These are phyloP conservation scores for Camponotus pennsylvanicus DNA, from an alignment of 1,140 invertebrate genomes.

Conservation along the genomic window DNA sequence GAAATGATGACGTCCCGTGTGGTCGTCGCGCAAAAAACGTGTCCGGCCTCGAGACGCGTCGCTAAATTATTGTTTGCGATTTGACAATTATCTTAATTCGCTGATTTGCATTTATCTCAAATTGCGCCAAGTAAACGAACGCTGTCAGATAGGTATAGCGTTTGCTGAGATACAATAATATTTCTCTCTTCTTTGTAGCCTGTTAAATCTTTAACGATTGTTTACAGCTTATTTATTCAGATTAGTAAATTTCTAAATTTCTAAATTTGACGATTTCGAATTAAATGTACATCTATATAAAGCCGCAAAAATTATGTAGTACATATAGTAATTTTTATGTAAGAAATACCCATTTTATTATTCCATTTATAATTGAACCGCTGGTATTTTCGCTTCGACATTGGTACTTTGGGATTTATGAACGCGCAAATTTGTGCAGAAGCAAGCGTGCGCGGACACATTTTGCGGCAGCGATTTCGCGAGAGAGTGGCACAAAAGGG, in stretches of 20 bases:
- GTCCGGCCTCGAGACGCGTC: not conserved
- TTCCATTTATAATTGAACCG: constrained; percentile 6
- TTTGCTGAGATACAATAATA: constrained; percentile 11
- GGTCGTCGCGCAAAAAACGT: constrained; percentile 15
- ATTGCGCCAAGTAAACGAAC: not conserved
- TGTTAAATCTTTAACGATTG: constrained; percentile 1
- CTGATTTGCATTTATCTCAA: not conserved
- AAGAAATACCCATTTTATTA: constrained; percentile 9
- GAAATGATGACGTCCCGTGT: constrained; percentile 17
- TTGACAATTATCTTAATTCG: constrained; percentile 49
- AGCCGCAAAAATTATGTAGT: not conserved
- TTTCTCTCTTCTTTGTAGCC: not conserved
- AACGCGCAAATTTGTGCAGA: constrained; percentile 41
- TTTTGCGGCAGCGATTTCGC: constrained; percentile 19
- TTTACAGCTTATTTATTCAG: constrained; percentile 21
- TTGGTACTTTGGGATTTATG: constrained; percentile 26
- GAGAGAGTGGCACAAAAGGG: constrained; percentile 19
- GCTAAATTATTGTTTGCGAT: constrained; percentile 41
- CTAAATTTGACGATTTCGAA: not conserved
- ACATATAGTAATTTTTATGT: not conserved
- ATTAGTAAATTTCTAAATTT: not conserved
- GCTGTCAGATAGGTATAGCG: not conserved
- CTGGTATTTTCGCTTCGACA: not conserved
- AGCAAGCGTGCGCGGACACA: constrained; percentile 1
- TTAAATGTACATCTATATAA: not conserved